Evolutionary conservation across 2,113 vertebrate species (phyloP), one percentile per base, ranked within the genome.

Genomic region (Beaufortia kweichowensis): DNA sequence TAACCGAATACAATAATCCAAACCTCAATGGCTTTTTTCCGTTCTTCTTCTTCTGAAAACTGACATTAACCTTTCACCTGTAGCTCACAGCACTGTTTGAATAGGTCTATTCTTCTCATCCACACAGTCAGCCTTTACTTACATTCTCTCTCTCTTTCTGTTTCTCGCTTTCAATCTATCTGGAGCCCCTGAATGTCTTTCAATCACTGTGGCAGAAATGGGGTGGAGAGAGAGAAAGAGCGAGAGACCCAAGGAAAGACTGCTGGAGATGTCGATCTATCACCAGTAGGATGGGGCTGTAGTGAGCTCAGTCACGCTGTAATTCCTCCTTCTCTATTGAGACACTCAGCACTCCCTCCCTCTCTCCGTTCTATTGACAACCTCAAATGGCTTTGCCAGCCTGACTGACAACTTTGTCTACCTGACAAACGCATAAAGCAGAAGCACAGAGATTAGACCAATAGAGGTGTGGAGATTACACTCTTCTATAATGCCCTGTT

Each of bases 391-490:
- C 85, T 90, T 91, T 90, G 88, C 89, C 86, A 72, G 86, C 84
- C 86, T 92, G 90, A 92, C 89, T 92, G 91, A 92, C 91, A 93
- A 90, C 90, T 91, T 89, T 91, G 88, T 92, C 90, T 87, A 88
- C 79, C 87, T 91, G 89, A 90, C 87, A 90, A 92, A 90, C 60
- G 66, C 59, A 76, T 56, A 79, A 82, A 60, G 81, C 71, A 72
- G 65, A 76, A 61, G 70, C 66, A 29, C 41, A 78, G 72, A 78
- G 76, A 70, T 74, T 73, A 43, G 77, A 75, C 72, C 79, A 79
- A 72, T 76, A 66, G 75, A 77, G 33, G 64, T 73, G 68, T 79
- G 79, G 75, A 81, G 76, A 84, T 83, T 83, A 78, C 66, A 24
- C 48, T 79, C 61, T 39, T 39, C 73, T 78, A 64, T 81, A 61